Evolutionary conservation across 2,797 vertebrate species (phyloP), one percentile per base, ranked within the genome.

Genomic region (Amblyopsis hoosieri): DNA sequence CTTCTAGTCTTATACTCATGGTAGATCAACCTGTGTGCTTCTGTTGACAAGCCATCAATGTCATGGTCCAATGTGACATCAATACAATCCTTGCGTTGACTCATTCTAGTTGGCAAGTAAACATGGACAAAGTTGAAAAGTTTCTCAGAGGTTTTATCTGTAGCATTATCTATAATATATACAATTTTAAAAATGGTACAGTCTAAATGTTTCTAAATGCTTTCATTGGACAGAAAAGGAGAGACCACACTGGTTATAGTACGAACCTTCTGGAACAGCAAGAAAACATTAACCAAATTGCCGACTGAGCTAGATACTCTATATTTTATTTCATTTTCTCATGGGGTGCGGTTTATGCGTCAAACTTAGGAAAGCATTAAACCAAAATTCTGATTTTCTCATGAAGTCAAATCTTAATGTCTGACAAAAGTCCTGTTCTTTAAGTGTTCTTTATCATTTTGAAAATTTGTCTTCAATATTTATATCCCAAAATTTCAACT

Each of bases 21-120:
- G 80, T 82, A 82, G 80, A 79, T 78, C 83, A 85, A 89, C 76
- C 72, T 67, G 77, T 91, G 88, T 90, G 85, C 87, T 92, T 91
- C 82, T 82, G 84, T 71, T 60, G 81, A 84, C 72, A 82, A 86
- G 83, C 74, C 82, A 62, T 70, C 54, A 47, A 73, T 57, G 58
- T 56, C 31, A 77, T 78, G 82, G 81, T 85, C 79, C 61, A 66
- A 64, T 54, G 73, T 80, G 76, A 90, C 82, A 86, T 85, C 80
- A 80, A 70, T 87, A 84, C 81, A 88, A 84, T 87, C 75, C 65
- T 85, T 72, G 74, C 82, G 75, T 78, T 76, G 73, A 81, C 74
- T 83, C 72, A 48, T 75, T 89, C 74, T 84, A 74, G 73, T 90
- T 90, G 87, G 89, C 86, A 91, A 91, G 85, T 90, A 86, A 88